A percentile compares a stretch with the other conserved stretches of the same genome.
phyloP scores from a whole-genome alignment of 2,888 invertebrate species.

The Spatulosminthurus flaviceps region DNA sequence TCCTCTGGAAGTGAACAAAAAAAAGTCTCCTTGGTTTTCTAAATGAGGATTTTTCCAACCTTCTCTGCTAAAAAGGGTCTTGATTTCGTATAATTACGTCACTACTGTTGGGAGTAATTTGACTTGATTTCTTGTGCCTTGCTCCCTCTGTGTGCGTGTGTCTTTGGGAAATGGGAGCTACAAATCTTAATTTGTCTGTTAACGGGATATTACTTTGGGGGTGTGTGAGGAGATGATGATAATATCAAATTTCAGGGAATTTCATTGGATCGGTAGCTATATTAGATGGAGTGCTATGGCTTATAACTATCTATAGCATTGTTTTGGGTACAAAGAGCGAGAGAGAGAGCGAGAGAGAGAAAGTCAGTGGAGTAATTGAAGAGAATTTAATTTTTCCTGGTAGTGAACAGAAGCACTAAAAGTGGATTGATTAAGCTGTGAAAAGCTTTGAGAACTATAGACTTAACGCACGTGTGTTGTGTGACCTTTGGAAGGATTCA shows the following conservation, averaged over 20 bases:
- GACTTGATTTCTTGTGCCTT: too few species aligned
- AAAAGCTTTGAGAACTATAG: neutral
- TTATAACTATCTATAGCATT: neutral
- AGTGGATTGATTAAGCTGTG: slow-evolving; percentile 14
- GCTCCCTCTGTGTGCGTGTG: too few species aligned
- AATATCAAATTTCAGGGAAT: neutral
- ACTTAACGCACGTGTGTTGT: slow-evolving; percentile 5
- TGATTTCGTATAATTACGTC: too few species aligned
- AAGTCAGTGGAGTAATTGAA: slow-evolving; percentile 7
- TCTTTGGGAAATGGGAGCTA: neutral
- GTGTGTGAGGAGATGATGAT: neutral
- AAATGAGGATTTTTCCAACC: too few species aligned
- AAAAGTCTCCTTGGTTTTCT: too few species aligned
- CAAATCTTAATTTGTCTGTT: slow-evolving; percentile 2
- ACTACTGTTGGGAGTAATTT: too few species aligned
- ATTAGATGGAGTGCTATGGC: slow-evolving; percentile 1
- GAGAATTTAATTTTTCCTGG: slow-evolving; percentile 1
- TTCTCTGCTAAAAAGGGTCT: too few species aligned
- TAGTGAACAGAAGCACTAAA: slow-evolving; percentile 8
- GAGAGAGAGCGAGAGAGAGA: neutral
- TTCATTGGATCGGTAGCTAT: neutral
- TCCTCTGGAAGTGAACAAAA: too few species aligned
- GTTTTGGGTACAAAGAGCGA: neutral
- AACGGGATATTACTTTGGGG: neutral
- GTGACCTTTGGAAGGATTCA: neutral